A percentile compares a stretch with the other conserved stretches of the same genome.
Conservation (phyloP, 1,140 invertebrate species). For the Leptinotarsa lineolata region DNA sequence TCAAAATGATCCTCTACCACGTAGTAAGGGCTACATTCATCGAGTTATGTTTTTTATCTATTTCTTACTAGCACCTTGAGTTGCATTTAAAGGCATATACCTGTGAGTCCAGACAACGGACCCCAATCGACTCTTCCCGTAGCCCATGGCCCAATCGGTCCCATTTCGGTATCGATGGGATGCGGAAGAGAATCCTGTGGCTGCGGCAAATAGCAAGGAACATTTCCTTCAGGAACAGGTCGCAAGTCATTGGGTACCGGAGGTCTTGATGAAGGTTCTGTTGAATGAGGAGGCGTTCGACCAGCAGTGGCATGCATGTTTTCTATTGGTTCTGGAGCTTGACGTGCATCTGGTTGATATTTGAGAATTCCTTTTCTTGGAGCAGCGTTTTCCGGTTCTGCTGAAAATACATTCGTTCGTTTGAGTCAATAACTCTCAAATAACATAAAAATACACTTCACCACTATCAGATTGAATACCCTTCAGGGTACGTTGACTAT, state of each 20-base stretch:
- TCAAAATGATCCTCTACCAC: too few relatives aligned
- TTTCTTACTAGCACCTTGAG: too few relatives aligned
- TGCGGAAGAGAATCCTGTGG: slow-evolving; percentile 58
- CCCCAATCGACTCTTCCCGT: slow-evolving; percentile 72
- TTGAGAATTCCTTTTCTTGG: slow-evolving; percentile 30
- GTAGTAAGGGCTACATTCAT: too few relatives aligned
- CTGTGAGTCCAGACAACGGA: slow-evolving; percentile 68
- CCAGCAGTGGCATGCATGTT: slow-evolving; percentile 33
- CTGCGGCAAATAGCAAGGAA: slow-evolving; percentile 61
- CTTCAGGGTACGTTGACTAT: too few relatives aligned
- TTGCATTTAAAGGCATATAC: slow-evolving; percentile 38
- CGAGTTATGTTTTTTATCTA: too few relatives aligned
- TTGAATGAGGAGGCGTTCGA: neutral
- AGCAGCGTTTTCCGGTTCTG: too few relatives aligned
- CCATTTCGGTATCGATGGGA: slow-evolving; percentile 50
- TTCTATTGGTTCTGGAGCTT: neutral
- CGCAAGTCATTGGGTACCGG: slow-evolving; percentile 11
- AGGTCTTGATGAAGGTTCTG: neutral
- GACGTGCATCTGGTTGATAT: neutral
- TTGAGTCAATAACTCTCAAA: too few relatives aligned
- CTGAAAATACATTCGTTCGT: too few relatives aligned
- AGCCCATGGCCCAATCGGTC: slow-evolving; percentile 67
- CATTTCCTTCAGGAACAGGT: slow-evolving; percentile 23
- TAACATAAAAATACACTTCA: too few relatives aligned
- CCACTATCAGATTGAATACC: too few relatives aligned